phyloP scores from a whole-genome alignment of 2,113 vertebrate genomes.

The Charina bottae region DNA sequence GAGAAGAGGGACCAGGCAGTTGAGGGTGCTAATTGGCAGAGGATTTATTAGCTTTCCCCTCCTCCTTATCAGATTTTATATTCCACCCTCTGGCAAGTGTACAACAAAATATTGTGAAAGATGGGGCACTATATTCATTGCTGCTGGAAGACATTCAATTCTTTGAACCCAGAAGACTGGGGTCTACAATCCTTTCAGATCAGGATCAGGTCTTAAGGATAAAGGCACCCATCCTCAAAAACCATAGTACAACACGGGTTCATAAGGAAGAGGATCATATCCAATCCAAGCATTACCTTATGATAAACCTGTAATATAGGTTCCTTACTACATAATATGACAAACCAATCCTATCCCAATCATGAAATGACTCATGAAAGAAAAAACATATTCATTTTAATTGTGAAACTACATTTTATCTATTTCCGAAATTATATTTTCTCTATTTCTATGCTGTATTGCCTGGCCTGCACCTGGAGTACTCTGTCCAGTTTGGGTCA shows the following conservation, averaged over 20 bases:
- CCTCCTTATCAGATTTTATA: not conserved
- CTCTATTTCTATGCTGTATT: not conserved
- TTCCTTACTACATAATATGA: not conserved
- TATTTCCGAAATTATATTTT: not conserved
- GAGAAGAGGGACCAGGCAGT: not conserved
- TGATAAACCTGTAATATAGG: not conserved
- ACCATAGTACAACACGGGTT: not conserved
- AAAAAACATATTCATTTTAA: not conserved
- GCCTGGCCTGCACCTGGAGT: not conserved
- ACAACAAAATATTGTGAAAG: not conserved
- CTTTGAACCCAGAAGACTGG: not conserved
- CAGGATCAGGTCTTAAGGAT: not conserved
- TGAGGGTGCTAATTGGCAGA: not conserved
- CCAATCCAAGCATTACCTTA: not conserved
- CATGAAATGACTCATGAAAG: not conserved
- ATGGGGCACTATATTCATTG: not conserved
- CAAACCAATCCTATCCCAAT: not conserved
- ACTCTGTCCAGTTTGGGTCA: not conserved
- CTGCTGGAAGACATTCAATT: not conserved
- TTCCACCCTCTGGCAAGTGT: not conserved
- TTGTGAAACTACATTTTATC: not conserved
- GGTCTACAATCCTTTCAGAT: not conserved
- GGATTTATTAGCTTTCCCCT: too few relatives aligned
- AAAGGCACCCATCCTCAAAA: not conserved
- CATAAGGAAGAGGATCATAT: not conserved